Evolutionary conservation across 2,797 vertebrate genomes (phyloP).

Genomic region (Calcarius lapponicus): DNA sequence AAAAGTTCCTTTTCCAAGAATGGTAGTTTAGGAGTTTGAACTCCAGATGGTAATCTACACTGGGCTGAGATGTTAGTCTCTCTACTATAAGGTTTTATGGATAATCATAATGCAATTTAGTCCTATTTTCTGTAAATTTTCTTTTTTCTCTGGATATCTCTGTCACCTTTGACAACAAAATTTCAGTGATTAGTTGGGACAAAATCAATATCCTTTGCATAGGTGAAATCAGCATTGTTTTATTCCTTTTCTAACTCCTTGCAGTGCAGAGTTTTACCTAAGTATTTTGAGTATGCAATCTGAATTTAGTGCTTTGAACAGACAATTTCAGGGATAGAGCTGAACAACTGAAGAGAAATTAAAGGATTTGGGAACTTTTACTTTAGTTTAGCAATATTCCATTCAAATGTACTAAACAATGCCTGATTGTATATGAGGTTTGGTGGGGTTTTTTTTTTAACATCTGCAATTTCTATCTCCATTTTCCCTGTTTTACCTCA

Average conservation of each 20-base stretch:
- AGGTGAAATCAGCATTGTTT: not conserved
- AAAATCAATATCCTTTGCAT: not conserved
- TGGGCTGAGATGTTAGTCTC: not conserved
- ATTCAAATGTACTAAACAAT: not conserved
- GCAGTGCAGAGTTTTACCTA: not conserved
- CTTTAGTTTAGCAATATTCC: not conserved
- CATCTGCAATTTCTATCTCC: not conserved
- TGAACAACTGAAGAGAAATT: not conserved
- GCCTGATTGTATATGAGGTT: accelerated
- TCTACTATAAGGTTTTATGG: not conserved
- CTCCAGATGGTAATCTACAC: not conserved
- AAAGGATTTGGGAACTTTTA: not conserved
- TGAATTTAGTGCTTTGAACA: not conserved
- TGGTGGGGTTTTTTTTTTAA: not conserved
- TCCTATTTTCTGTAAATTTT: not conserved
- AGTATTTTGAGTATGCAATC: not conserved
- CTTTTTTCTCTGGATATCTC: not conserved
- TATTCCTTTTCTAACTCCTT: not conserved
- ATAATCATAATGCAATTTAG: not conserved
- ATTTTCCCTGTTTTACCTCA: not conserved
- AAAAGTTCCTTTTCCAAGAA: not conserved
- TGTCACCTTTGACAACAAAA: not conserved
- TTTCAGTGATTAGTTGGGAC: not conserved
- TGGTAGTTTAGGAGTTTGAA: not conserved
- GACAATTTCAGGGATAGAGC: not conserved